Evolutionary conservation across 1,140 invertebrate genomes (phyloP).

Genomic region (Agraylea sexmaculata): DNA sequence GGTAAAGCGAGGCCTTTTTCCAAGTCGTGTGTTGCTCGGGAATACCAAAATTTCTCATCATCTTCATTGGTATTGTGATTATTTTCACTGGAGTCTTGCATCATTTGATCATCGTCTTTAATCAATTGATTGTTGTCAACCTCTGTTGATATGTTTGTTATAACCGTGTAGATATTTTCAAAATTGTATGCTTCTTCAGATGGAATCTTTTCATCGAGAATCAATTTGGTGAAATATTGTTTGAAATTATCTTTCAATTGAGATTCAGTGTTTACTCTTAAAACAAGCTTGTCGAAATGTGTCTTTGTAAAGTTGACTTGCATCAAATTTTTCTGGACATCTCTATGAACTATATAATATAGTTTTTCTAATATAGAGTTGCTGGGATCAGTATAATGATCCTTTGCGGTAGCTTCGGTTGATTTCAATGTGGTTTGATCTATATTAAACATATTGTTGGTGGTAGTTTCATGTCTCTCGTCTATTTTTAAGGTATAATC

Average conservation of each 20-base stretch:
- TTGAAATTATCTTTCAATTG: conserved; percentile 12
- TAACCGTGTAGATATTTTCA: not conserved
- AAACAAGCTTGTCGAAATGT: conserved; percentile 7
- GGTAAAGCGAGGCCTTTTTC: conserved; percentile 6
- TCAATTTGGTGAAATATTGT: conserved; percentile 11
- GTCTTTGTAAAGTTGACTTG: conserved; percentile 9
- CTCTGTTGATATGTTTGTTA: not conserved
- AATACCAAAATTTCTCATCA: not conserved
- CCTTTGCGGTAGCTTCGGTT: too few relatives aligned
- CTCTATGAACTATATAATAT: conserved; percentile 9
- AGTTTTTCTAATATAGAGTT: not conserved
- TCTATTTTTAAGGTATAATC: too few relatives aligned
- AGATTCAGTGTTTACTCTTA: conserved; percentile 7
- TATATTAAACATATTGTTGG: too few relatives aligned
- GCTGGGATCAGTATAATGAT: not conserved
- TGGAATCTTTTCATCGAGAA: too few relatives aligned
- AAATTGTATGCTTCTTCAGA: not conserved
- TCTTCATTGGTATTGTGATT: not conserved
- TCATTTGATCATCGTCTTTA: not conserved
- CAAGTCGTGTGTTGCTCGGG: not conserved
- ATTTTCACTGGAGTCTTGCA: not conserved
- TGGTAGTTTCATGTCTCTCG: too few relatives aligned
- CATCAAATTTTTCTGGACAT: conserved; percentile 2
- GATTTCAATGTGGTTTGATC: too few relatives aligned
- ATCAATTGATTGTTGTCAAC: not conserved